Base-by-base conservation (phyloP, 2,888 invertebrate species). In the Zygaena filipendulae region DNA sequence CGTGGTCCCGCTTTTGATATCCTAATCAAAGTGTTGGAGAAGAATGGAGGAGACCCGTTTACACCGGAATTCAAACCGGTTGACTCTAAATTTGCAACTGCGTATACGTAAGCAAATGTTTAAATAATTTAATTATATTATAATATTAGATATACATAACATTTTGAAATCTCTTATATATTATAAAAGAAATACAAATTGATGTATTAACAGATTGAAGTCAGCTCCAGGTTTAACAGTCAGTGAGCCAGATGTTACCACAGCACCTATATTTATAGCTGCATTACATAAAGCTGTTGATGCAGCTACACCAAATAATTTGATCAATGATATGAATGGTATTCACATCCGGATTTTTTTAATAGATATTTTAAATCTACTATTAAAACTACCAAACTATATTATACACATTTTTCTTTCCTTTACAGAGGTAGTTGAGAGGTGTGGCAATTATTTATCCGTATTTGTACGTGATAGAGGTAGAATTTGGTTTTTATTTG, bases 1-100 rank as follows among this genome's bases (percentile, higher is more conserved):
- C 57, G 68, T 5, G 71, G 71, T 0, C 64, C 68, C 10, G 68
- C 67, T 1, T 72, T 72, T 38, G 59, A 71, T 11, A 22, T 62
- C 4, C 33, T 72, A 4, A 49, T 70, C 13, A 52, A 57, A 18
- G 49, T 49, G 27, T 35, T 72, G 19, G 49, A 57, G 12, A 36
- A 33, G 6, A 19, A 49, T 3, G 70, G 69, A 2, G 39, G 38
- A 0, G 47, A 49, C 1, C 21, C 33, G 0, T 71, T 72, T 32
- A 52, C 53, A 3, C 50, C 53, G 2, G 43, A 63, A 3, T 52
- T 34, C 34, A 28, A 40, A 6, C 27, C 37, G 2, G 24, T 70
- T 7, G 29, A 30, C 2, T 49, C 45, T 2, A 59, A 57, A 28
- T 49, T 44, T 29, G 43, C 45, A 1, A 52, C 57, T 4, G 69